phyloP scores from a whole-genome alignment of 2,113 vertebrate genomes.

The Nycticebus coucang region DNA sequence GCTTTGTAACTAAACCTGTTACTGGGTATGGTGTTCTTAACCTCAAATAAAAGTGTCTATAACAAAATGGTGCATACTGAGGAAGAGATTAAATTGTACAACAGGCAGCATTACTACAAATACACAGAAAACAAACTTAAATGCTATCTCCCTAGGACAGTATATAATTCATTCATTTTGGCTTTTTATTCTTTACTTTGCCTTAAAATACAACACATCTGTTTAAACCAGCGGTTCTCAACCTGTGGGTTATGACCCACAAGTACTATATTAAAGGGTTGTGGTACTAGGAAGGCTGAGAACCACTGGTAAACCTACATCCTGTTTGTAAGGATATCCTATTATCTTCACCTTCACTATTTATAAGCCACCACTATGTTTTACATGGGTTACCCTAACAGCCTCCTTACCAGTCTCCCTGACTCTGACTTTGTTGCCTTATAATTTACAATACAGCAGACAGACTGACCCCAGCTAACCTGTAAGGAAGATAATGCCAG shows the following conservation, averaged over 20 bases:
- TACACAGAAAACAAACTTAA: neutral
- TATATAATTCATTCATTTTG: neutral
- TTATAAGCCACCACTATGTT: neutral
- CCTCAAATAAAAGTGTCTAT: neutral
- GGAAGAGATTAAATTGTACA: neutral
- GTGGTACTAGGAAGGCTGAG: no score
- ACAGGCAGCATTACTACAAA: neutral
- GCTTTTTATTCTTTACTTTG: neutral
- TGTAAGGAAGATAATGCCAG: neutral
- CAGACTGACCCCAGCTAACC: neutral
- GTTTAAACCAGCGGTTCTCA: neutral
- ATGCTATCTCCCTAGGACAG: neutral
- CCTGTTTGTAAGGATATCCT: neutral
- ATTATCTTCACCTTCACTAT: neutral
- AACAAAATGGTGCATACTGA: constrained; percentile 19
- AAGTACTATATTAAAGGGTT: no score
- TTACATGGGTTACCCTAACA: neutral
- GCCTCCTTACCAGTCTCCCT: neutral
- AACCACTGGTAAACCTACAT: neutral
- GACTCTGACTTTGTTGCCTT: no score
- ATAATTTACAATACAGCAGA: neutral
- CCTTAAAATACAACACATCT: neutral
- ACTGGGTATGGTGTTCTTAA: neutral
- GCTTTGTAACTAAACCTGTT: neutral
- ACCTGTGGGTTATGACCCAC: no score